These are phyloP conservation scores for Hesperophylax magnus DNA, from an alignment of 1,140 invertebrate species.

Conservation along the genomic window DNA sequence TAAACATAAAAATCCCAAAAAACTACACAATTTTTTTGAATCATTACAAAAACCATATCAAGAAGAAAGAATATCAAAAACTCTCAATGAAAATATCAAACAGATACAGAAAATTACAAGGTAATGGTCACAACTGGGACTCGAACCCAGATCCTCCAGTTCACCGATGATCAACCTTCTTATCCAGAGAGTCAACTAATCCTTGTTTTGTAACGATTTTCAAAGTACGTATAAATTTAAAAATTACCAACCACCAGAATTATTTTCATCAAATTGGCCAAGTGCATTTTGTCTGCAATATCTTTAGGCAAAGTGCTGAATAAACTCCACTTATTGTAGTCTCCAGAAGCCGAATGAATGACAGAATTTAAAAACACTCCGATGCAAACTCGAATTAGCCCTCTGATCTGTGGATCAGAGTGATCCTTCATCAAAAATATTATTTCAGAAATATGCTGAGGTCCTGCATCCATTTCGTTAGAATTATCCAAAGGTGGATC, in stretches of 20 bases:
- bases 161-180: too few species aligned
- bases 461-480: conserved; percentile 61
- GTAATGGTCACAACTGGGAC: too few species aligned
- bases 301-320: conserved; percentile 61
- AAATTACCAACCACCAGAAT: conserved; percentile 68
- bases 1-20: too few species aligned
- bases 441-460: conserved; percentile 79
- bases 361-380: conserved; percentile 78
- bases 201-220: too few species aligned
- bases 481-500: neutral
- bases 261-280: conserved; percentile 70
- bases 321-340: conserved; percentile 70
- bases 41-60: too few species aligned
- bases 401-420: conserved; percentile 87
- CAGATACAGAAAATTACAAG: too few species aligned
- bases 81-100: too few species aligned
- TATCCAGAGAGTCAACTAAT: too few species aligned
- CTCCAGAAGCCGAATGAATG: conserved; percentile 73
- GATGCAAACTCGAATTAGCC: conserved; percentile 77
- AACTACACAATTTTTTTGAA: too few species aligned
- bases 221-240: conserved; percentile 15
- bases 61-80: too few species aligned
- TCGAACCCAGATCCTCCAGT: too few species aligned
- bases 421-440: conserved; percentile 78
- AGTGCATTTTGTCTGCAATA: conserved; percentile 63